phyloP scores from a whole-genome alignment of 2,113 vertebrate species.

The Zootoca vivipara region DNA sequence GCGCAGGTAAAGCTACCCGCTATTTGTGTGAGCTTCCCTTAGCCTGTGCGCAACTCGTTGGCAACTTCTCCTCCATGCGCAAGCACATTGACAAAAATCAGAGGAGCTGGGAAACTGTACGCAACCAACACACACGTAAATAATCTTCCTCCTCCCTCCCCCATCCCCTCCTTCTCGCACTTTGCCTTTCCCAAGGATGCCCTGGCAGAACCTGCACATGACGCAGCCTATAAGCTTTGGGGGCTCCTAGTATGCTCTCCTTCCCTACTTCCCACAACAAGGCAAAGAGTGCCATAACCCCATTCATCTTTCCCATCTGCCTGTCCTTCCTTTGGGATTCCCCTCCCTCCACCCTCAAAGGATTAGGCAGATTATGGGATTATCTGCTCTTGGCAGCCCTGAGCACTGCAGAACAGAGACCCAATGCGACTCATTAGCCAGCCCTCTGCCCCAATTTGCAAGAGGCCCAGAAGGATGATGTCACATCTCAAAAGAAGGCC shows the following conservation, averaged over 20 bases:
- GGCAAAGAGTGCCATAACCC: not conserved
- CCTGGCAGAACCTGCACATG: not conserved
- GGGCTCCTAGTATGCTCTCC: not conserved
- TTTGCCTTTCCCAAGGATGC: not conserved
- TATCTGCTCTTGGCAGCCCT: not conserved
- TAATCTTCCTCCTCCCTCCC: not conserved
- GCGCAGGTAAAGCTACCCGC: not conserved
- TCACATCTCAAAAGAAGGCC: no score
- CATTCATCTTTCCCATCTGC: not conserved
- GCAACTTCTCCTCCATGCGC: not conserved
- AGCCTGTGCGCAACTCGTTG: not conserved
- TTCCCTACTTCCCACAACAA: not conserved
- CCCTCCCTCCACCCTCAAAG: not conserved
- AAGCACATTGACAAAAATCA: conserved; percentile 6
- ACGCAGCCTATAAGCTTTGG: not conserved
- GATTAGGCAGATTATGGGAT: conserved; percentile 11
- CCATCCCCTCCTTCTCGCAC: no score
- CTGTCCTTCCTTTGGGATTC: not conserved
- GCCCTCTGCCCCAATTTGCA: not conserved
- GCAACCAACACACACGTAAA: not conserved
- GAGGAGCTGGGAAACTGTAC: not conserved
- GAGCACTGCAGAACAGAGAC: not conserved
- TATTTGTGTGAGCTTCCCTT: not conserved
- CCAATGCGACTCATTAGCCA: not conserved
- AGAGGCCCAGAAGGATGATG: not conserved